Conservation (phyloP, 1,140 invertebrate species). For the Aphelenchoides avenae region DNA sequence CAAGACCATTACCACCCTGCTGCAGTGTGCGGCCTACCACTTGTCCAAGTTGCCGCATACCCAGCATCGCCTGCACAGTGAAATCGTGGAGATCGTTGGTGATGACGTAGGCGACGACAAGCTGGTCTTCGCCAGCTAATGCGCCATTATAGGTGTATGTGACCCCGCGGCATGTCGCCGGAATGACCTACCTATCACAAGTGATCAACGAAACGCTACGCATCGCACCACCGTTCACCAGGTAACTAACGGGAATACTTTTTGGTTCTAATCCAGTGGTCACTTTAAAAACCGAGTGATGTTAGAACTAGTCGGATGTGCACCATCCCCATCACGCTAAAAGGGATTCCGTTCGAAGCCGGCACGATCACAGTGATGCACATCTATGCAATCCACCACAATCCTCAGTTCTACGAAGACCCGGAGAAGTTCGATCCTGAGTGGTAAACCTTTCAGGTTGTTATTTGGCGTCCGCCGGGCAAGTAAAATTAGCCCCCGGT, state of each 20-base stretch:
- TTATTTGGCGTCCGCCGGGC: too few relatives aligned
- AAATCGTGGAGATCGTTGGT: conserved; percentile 21
- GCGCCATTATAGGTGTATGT: conserved; percentile 21
- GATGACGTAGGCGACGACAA: too few relatives aligned
- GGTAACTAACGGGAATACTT: too few relatives aligned
- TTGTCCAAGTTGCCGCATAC: conserved; percentile 51
- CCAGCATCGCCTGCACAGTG: conserved; percentile 40
- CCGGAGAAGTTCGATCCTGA: conserved; percentile 33
- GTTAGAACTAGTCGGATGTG: conserved; percentile 22
- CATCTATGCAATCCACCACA: conserved; percentile 24
- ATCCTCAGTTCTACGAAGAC: conserved; percentile 14
- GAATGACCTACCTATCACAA: conserved; percentile 10
- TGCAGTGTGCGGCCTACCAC: conserved; percentile 45
- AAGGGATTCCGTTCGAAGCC: conserved; percentile 22
- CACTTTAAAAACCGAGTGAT: too few relatives aligned
- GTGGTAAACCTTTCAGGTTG: conserved; percentile 21
- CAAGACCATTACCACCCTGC: conserved; percentile 54
- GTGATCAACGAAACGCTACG: conserved; percentile 31
- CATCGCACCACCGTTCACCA: conserved; percentile 19
- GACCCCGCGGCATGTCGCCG: conserved; percentile 15
- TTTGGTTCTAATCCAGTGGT: too few relatives aligned
- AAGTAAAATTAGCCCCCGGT: too few relatives aligned
- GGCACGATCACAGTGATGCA: conserved; percentile 17
- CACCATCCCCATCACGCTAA: not conserved
- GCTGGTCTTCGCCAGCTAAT: too few relatives aligned